Percentiles rank a stretch among this genome's conserved stretches.
phyloP scores from a whole-genome alignment of 2,797 vertebrate genomes.

The Arctocebus calabarensis region DNA sequence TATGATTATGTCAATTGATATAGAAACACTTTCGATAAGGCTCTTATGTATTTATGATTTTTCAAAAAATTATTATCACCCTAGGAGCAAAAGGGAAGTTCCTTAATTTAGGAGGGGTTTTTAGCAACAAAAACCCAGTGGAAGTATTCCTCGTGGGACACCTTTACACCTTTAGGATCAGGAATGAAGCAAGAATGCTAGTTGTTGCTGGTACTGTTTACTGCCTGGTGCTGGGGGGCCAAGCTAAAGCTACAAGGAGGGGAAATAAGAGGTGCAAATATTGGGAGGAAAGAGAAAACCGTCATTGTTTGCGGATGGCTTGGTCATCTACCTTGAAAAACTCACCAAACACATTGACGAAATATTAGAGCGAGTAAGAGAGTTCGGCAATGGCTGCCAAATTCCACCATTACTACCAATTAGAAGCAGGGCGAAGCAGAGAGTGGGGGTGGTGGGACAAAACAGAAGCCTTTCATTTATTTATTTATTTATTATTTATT shows the following conservation, averaged over 20 bases:
- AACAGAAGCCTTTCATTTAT: neutral
- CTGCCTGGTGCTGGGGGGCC: neutral
- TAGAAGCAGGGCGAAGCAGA: neutral
- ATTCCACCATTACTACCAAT: neutral
- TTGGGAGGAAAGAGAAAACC: neutral
- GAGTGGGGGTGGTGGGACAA: neutral
- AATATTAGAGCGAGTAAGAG: neutral
- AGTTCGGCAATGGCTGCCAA: neutral
- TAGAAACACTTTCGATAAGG: neutral
- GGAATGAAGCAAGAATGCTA: neutral
- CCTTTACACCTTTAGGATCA: neutral
- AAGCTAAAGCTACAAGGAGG: fast-evolving
- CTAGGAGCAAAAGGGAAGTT: neutral
- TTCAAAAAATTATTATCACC: neutral
- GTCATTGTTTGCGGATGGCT: neutral
- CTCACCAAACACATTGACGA: neutral
- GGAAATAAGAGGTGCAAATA: neutral
- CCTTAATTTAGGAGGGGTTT: neutral
- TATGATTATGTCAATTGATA: neutral
- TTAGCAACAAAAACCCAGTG: neutral
- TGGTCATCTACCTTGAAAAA: neutral
- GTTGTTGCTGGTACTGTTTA: neutral
- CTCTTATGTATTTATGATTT: neutral
- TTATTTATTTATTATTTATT: neutral
- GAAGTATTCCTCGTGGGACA: neutral